Percentiles rank a stretch among this genome's conserved stretches.
Conservation (phyloP, 2,113 vertebrate genomes). For the Petromus typicus region DNA sequence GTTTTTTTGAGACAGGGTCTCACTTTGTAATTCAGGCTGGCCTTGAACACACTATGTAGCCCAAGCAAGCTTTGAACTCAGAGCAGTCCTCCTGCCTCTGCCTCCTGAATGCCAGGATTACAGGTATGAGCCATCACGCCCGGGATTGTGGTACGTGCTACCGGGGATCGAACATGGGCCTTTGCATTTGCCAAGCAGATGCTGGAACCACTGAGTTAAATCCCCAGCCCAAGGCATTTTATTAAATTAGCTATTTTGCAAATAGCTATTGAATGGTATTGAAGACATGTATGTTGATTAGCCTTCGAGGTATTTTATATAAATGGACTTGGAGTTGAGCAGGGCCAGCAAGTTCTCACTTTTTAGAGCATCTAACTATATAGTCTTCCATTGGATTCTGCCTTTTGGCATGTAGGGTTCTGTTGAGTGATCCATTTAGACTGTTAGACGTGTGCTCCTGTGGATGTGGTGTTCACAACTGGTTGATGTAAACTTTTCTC, state of each 20-base stretch:
- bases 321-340: neutral
- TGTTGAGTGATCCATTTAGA: neutral
- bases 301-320: slow-evolving; percentile 8
- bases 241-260: neutral
- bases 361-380: neutral
- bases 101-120: too few relatives aligned
- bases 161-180: too few relatives aligned
- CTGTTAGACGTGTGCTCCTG: neutral
- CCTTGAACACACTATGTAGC: too few relatives aligned
- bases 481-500: neutral
- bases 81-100: too few relatives aligned
- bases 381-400: neutral
- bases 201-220: too few relatives aligned
- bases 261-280: slow-evolving; percentile 20
- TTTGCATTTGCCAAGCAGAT: too few relatives aligned
- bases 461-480: neutral
- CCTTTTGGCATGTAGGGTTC: neutral
- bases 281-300: neutral
- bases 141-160: too few relatives aligned
- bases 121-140: too few relatives aligned
- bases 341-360: neutral
- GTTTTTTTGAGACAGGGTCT: too few relatives aligned
- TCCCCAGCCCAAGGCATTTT: too few relatives aligned
- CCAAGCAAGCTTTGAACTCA: too few relatives aligned
- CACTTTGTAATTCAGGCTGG: too few relatives aligned